Evolutionary conservation across 2,888 invertebrate species (phyloP), one percentile per base, ranked within the genome.

Genomic region (Scaptomyza flava): DNA sequence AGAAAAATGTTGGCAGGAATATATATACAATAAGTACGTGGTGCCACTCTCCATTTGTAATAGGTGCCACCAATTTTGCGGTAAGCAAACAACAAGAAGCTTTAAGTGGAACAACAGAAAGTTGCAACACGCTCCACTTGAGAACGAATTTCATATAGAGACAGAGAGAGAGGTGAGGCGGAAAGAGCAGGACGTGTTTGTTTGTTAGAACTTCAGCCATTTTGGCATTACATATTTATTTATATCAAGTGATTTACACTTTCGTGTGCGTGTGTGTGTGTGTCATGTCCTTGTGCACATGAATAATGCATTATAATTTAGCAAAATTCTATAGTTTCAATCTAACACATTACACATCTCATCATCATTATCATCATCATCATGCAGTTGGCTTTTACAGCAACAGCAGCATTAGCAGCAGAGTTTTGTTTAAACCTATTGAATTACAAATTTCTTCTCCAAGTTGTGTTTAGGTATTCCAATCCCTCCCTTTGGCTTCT

Each of bases 261-360:
- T 57, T 62, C 48, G 36, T 57, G 38, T 34, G 31, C 31, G 12
- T 17, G 17, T 17, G 17, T 51, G 46, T 33, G 7, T 57, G 30
- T 48, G 9, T 14, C 41, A 38, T 58, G 47, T 53, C 61, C 42
- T 38, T 51, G 52, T 63, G 27, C 50, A 58, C 68, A 68, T 73
- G 71, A 73, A 73, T 73, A 73, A 71, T 72, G 71, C 72, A 72
- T 61, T 73, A 50, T 58, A 60, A 71, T 67, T 70, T 63, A 60
- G 48, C 48, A 63, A 52, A 20, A 52, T 53, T 57, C 41, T 47
- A 50, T 50, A 34, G 36, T 43, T 54, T 46, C 45, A 64, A 34
- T 46, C 41, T 34, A 23, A 51, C 41, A 41, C 43, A 53, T 33
- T 54, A 57, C n/a, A 41, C 47, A 23, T 58, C 60, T 42, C 45